Evolutionary conservation across 2,113 vertebrate genomes (phyloP), one percentile per base, ranked within the genome.

Genomic region (Cyprichromis sp.): DNA sequence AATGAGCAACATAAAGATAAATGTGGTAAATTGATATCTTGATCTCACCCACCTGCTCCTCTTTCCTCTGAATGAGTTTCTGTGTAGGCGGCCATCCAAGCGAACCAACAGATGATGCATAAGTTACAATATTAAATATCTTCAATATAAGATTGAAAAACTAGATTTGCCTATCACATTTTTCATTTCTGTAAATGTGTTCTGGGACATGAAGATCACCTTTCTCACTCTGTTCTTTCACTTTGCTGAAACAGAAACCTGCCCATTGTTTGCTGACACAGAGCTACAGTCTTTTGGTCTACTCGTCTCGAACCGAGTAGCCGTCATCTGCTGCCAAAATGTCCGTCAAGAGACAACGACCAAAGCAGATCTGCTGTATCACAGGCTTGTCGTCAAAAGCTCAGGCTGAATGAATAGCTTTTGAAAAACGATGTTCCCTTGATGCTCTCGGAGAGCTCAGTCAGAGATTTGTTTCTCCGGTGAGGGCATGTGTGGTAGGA

Each of bases 241-340:
- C 87, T 90, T 88, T 89, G 95, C 90, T 91, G 97, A 97, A 97
- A 98, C 88, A 90, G 92, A 95, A 97, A 96, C 93, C 96, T 94
- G 95, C 36, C 92, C 97, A 96, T 96, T 96, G 94, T 95, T 94
- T 95, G 95, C 96, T 61, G 96, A 95, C 97, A 95, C 93, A 95
- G 92, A 96, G 80, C 97, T 96, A 16, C 89, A 96, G 97, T 97
- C 96, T 97, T 91, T 86, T 93, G 92, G 94, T 90, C 96, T 96
- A 94, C 96, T 97, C 93, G 94, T 97, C 94, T 92, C 47, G 87
- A 97, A 96, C 97, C 92, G 85, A 80, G 40, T 89, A 96, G 91
- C 96, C 97, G 96, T 97, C 97, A 97, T 96, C 97, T 96, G 97
- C 94, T 96, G 96, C 97, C 96, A 97, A 97, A 97, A 97, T 88